Evolutionary conservation across 2,797 vertebrate genomes (phyloP), one percentile per base, ranked within the genome.

Genomic region (Danio jaintianensis): DNA sequence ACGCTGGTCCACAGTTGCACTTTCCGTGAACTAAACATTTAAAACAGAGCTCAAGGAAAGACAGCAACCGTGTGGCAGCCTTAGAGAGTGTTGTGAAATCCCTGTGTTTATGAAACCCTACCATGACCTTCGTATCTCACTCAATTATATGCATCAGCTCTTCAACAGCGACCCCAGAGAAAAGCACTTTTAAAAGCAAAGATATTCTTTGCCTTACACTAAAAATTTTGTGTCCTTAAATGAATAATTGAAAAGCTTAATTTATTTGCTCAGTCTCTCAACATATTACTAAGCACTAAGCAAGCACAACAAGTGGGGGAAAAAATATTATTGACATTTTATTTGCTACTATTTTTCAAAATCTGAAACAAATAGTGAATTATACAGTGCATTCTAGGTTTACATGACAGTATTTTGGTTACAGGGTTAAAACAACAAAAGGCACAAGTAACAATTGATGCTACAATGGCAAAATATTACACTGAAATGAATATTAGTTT

Each of bases 81-180:
- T 11, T 9, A 16, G 15, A 61, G 86, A 50, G 82, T 81, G 82
- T 77, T 78, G 84, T 87, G 82, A 89, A 91, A 89, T 90, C 88
- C 87, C 87, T 68, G 78, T 85, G 83, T 88, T 87, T 85, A 89
- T 90, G 82, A 89, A 88, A 73, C 89, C 79, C 87, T 85, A 86
- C 88, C 84, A 82, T 88, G 86, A 87, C 29, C 29, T 29, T 29
- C 29, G 29, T 29, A 29, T 82, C 48, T 91, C 89, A 91, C 90
- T 92, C 88, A 90, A 91, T 92, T 90, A 91, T 90, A 89, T 89
- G 90, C 90, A 90, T 89, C 88, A 89, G 55, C 87, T 87, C 88
- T 90, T 88, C 88, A 90, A 86, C 86, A 89, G 83, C 89, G 15
- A 58, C 48, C 88, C 79, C 86, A 29, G 29, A 29, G 29, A 29